Percentiles rank a stretch among this genome's conserved stretches.
Conservation (phyloP, 2,888 invertebrate species). For the Clanis bilineata region DNA sequence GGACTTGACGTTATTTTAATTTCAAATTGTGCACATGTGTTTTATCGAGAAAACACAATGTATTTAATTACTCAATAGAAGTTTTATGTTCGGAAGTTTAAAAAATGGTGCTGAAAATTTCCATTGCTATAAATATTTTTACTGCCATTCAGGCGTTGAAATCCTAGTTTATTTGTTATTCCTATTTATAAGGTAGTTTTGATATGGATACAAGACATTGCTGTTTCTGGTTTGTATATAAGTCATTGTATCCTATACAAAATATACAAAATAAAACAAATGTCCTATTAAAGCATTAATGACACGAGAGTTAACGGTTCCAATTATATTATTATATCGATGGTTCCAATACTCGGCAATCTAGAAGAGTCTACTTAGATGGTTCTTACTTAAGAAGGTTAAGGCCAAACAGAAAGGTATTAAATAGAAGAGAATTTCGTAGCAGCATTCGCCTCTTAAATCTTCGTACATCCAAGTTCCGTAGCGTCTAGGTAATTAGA, state of each 20-base stretch:
- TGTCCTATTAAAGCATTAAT: no score
- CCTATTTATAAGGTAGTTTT: neutral
- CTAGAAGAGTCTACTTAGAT: no score
- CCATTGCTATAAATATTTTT: neutral
- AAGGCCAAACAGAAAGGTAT: no score
- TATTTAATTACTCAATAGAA: constrained; percentile 21
- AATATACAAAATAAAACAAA: no score
- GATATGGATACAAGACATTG: neutral
- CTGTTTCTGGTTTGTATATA: no score
- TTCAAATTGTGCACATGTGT: constrained; percentile 41
- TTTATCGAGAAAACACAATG: constrained; percentile 32
- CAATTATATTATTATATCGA: no score
- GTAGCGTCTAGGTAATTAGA: constrained; percentile 70
- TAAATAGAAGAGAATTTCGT: no score
- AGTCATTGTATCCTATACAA: no score
- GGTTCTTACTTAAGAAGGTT: no score
- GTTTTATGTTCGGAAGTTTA: neutral
- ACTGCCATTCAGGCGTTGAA: neutral
- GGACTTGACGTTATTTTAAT: constrained; percentile 59
- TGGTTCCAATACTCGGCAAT: no score
- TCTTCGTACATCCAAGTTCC: constrained; percentile 63
- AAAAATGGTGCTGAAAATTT: neutral
- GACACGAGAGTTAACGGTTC: no score
- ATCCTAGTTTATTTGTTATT: no score
- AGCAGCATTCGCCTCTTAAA: constrained; percentile 32